phyloP scores from a whole-genome alignment of 2,888 invertebrate genomes.

The Rhagophthalmus giganteus region DNA sequence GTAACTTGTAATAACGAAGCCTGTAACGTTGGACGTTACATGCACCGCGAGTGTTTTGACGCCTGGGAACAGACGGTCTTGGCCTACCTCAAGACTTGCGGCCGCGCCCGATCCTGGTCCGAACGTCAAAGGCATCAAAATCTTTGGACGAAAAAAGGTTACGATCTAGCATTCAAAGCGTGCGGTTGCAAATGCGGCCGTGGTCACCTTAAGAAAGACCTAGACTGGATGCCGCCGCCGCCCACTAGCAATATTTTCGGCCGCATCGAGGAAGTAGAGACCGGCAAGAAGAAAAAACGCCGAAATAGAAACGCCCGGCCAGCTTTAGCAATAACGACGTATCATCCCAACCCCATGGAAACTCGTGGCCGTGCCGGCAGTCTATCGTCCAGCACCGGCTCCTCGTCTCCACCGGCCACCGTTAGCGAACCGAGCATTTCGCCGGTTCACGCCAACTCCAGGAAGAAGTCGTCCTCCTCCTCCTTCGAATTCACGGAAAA shows the following conservation, averaged over 20 bases:
- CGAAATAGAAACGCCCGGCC: slow-evolving; percentile 68
- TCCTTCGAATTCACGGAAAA: slow-evolving; percentile 79
- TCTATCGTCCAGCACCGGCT: slow-evolving; percentile 75
- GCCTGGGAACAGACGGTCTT: slow-evolving; percentile 90
- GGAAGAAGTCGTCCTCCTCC: slow-evolving; percentile 75
- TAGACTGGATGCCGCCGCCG: slow-evolving; percentile 84
- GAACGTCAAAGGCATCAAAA: slow-evolving; percentile 93
- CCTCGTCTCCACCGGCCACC: slow-evolving; percentile 78
- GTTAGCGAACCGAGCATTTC: slow-evolving; percentile 75
- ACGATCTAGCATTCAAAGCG: slow-evolving; percentile 93
- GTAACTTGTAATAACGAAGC: slow-evolving; percentile 94
- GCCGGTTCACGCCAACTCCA: slow-evolving; percentile 67
- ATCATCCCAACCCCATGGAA: slow-evolving; percentile 53
- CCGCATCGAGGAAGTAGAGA: slow-evolving; percentile 59
- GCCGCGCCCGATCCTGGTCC: slow-evolving; percentile 91
- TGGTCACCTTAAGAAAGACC: slow-evolving; percentile 91
- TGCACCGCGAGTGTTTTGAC: slow-evolving; percentile 96
- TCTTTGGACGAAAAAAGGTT: slow-evolving; percentile 97
- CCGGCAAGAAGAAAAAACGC: slow-evolving; percentile 67
- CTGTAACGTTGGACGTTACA: slow-evolving; percentile 85
- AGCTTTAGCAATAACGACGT: slow-evolving; percentile 62
- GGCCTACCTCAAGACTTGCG: slow-evolving; percentile 86
- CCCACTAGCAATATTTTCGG: slow-evolving; percentile 58
- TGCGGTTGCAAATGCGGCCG: slow-evolving; percentile 93
- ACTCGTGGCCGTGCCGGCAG: slow-evolving; percentile 73